A percentile compares a stretch with the other conserved stretches of the same genome.
These are phyloP conservation scores for Laodelphax striatellus DNA, from an alignment of 1,140 invertebrate species.

Conservation along the genomic window DNA sequence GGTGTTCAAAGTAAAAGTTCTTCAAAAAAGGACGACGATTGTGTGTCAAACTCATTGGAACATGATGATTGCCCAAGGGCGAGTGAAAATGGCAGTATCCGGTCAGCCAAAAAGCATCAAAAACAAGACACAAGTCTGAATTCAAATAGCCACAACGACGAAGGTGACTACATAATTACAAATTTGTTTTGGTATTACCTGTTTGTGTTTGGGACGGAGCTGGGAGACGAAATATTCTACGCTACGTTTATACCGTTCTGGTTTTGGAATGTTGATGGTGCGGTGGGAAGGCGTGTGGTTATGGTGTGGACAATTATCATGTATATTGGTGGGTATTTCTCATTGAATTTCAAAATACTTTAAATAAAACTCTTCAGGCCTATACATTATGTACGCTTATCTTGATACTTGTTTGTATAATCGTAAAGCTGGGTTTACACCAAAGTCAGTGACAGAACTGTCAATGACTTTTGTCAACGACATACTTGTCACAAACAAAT, in stretches of 20 bases:
- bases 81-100: background rate
- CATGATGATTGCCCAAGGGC: background rate
- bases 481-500: too few species aligned
- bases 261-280: constrained; percentile 85
- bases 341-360: too few species aligned
- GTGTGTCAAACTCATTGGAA: background rate
- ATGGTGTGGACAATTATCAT: constrained; percentile 76
- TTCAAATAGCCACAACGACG: too few species aligned
- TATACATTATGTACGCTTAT: too few species aligned
- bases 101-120: constrained; percentile 8
- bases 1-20: constrained; percentile 15
- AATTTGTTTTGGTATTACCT: constrained; percentile 80
- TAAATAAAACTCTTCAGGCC: too few species aligned
- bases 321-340: constrained; percentile 53
- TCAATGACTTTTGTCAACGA: too few species aligned
- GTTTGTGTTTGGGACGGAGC: constrained; percentile 66
- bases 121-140: constrained; percentile 22
- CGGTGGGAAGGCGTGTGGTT: constrained; percentile 64
- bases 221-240: constrained; percentile 86
- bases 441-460: too few species aligned
- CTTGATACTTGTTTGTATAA: too few species aligned
- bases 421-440: too few species aligned
- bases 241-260: constrained; percentile 77
- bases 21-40: background rate
- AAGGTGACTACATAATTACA: constrained; percentile 39